Evolutionary conservation across 2,888 invertebrate genomes (phyloP), one percentile per base, ranked within the genome.

Genomic region (Pristionchus japonicus): DNA sequence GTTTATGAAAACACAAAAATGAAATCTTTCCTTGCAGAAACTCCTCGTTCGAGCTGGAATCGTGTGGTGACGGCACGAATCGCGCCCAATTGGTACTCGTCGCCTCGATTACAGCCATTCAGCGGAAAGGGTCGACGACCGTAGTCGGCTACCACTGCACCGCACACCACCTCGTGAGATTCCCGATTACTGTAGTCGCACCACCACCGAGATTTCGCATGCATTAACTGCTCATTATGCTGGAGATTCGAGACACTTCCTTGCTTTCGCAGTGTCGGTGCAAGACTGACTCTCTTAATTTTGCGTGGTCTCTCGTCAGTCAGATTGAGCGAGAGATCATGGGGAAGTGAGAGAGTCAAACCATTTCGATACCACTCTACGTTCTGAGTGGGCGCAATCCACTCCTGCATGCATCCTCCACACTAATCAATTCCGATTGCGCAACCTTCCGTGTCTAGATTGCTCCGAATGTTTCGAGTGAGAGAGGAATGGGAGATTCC

Each of bases 31-130:
- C 15, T 49, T 86, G 9, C 67, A 86, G 86, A 47, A 86, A 86
- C 49, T 86, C 86, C 13, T 86, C 86, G 23, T 86, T 86, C 86
- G 86, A 86, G 37, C n/a, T 86, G 57, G 86, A 86, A 23, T 86
- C 86, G 70, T 70, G 70, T 13, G 85, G 49, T 3, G 86, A 40
- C 3, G 86, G 43, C 20, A 47, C 34, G 15, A 37, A 37, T 31
- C 67, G 86, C 7, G 70, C 86, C 9, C 86, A 86, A 70, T 49
- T 86, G 86, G 86, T 86, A 86, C 49, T 86, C 47, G 70, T 86
- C 57, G 86, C 86, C 43, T 86, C 70, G 40, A 86, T 70, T 49
- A 70, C 86, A 4, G 37, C 86, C 34, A 86, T 86, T 70, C 86
- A 86, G 34, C 43, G 86, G 34, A 43, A 37, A 23, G 86, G 49